A percentile compares a stretch with the other conserved stretches of the same genome.
Conservation (phyloP, 1,140 invertebrate species). For the Ceratina australensis region DNA sequence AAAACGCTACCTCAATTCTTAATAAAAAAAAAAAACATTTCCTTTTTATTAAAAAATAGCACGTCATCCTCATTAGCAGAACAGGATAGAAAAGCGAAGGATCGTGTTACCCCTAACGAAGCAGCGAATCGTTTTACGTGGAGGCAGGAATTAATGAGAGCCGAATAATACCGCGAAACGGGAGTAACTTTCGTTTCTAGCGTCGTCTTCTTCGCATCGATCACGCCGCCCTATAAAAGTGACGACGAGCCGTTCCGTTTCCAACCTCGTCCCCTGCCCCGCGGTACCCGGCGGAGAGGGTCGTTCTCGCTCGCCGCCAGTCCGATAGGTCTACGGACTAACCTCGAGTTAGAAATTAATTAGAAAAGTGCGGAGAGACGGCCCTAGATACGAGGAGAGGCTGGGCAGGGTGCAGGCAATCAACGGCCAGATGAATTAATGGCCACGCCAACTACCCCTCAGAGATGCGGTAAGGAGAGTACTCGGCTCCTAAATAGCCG, state of each 20-base stretch:
- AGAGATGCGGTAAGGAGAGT: conserved; percentile 60
- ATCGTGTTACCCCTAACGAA: background rate
- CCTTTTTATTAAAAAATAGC: too few relatives aligned
- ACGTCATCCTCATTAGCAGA: background rate
- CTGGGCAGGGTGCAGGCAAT: conserved; percentile 65
- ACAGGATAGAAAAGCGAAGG: background rate
- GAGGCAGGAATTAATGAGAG: conserved; percentile 14
- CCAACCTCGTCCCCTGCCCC: conserved; percentile 21
- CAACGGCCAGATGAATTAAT: conserved; percentile 76
- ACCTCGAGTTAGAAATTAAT: conserved; percentile 76
- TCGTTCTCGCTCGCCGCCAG: conserved; percentile 5
- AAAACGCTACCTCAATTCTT: too few relatives aligned
- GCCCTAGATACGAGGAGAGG: conserved; percentile 25
- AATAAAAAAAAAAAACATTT: too few relatives aligned
- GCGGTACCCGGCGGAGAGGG: conserved; percentile 31
- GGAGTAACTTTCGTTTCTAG: conserved; percentile 20
- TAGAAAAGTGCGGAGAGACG: conserved; percentile 73
- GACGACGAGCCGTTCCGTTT: conserved; percentile 56
- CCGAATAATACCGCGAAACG: background rate
- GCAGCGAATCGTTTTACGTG: background rate
- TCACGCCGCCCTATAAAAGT: conserved; percentile 62
- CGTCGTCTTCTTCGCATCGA: conserved; percentile 53
- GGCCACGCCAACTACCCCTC: conserved; percentile 73
- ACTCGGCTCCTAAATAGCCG: conserved; percentile 54
- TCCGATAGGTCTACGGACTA: conserved; percentile 52